Evolutionary conservation across 2,888 invertebrate genomes (phyloP).

Genomic region (Drosophila atroscutellata): DNA sequence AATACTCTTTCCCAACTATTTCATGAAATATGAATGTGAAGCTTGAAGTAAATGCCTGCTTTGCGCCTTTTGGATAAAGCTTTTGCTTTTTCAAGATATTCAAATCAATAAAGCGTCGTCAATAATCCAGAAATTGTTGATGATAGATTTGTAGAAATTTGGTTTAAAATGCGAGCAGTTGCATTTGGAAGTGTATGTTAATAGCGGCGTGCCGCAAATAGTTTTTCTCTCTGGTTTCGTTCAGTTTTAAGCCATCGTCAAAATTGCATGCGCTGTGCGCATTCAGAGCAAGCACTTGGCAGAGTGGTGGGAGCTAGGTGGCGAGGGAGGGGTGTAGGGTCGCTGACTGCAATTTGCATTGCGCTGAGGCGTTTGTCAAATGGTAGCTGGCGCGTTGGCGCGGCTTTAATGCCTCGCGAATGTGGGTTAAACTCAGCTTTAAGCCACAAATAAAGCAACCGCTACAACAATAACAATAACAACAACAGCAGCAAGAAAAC

Average conservation of each 20-base stretch:
- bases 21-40: neutral
- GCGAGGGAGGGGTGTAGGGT: neutral
- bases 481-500: slow-evolving; percentile 18
- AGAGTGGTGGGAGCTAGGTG: neutral
- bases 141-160: neutral
- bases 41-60: neutral
- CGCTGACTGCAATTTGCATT: slow-evolving; percentile 60
- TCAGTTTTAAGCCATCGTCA: slow-evolving; percentile 28
- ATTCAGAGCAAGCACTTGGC: slow-evolving; percentile 39
- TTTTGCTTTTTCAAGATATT: neutral
- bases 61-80: neutral
- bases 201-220: neutral
- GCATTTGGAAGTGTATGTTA: neutral
- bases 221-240: neutral
- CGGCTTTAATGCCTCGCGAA: slow-evolving; percentile 40
- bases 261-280: slow-evolving; percentile 62
- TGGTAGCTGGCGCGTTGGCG: slow-evolving; percentile 32
- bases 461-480: slow-evolving; percentile 18
- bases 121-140: neutral
- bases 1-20: neutral
- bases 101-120: too few relatives aligned
- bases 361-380: slow-evolving; percentile 73
- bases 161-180: neutral
- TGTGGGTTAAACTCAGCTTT: slow-evolving; percentile 70
- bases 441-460: slow-evolving; percentile 34